Evolutionary conservation across 2,113 vertebrate genomes (phyloP), one percentile per base, ranked within the genome.

Genomic region (Ondatra zibethicus): DNA sequence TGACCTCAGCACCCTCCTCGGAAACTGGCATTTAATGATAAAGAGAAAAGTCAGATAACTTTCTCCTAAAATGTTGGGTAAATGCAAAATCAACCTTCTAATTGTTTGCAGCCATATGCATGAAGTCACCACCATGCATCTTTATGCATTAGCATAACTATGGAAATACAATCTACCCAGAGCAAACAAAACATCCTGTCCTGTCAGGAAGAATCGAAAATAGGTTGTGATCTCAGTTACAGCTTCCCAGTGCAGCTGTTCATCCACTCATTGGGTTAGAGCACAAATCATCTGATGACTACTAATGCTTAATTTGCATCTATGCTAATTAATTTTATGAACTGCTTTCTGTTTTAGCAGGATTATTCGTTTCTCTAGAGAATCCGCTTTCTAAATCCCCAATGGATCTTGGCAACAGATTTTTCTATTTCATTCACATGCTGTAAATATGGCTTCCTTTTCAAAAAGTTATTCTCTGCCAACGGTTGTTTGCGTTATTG

Each of bases 401-500:
- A 63, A 0, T 89, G n/a, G 55, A 63, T 90, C 70, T 91, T 97
- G 39, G 70, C 65, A 89, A 89, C 8, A 88, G 65, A 94, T 96
- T 92, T 82, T 58, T 91, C 66, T 93, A 58, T 84, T 89, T 91
- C 17, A 95, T 87, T 94, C 77, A 95, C 80, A 96, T 95, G 58
- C 87, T 96, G 1, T 92, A 95, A 96, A 96, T 16, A 97, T 96
- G 96, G 91, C 85, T 84, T 92, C 90, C 88, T 82, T 94, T 90
- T 93, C 36, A 66, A 91, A 97, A 97, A 96, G 85, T 97, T 93
- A 88, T 92, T 76, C 66, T 88, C 55, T 94, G 81, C 82, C 93
- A 81, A 96, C 52, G 65, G 10, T 61, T 92, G 42, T 80, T 87
- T 94, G 31, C 13, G 73, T 82, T 93, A 81, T 77, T 93, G 85